Conservation (phyloP, 2,888 invertebrate species). For the Tridacna gigas region DNA sequence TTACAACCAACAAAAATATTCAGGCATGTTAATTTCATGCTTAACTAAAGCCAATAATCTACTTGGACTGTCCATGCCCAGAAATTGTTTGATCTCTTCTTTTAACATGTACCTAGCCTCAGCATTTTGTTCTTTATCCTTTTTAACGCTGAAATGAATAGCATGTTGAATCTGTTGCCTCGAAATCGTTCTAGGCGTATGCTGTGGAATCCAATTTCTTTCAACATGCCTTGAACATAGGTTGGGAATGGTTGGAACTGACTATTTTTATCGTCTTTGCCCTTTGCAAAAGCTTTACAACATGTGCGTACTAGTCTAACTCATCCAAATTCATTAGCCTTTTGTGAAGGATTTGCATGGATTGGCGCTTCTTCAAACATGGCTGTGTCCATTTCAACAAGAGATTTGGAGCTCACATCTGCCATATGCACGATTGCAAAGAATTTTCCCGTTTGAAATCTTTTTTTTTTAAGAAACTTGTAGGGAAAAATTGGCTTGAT, state of each 20-base stretch:
- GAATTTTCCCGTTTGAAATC: no score
- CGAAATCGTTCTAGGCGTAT: conserved; percentile 46
- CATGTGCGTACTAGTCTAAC: conserved; percentile 33
- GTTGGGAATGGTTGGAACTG: conserved; percentile 32
- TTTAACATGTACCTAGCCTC: conserved; percentile 32
- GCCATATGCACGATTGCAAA: conserved; percentile 22
- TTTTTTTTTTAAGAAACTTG: no score
- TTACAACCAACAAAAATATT: conserved; percentile 58
- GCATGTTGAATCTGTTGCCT: conserved; percentile 52
- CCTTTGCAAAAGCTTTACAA: conserved; percentile 39
- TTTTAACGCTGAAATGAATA: conserved; percentile 39
- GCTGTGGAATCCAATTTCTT: conserved; percentile 16
- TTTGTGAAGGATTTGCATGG: conserved; percentile 16
- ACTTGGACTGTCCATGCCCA: conserved; percentile 26
- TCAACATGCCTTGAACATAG: conserved; percentile 30
- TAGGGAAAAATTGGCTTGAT: no score
- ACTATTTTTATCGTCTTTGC: conserved; percentile 45
- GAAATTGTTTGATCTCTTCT: conserved; percentile 34
- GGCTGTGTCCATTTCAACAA: conserved; percentile 9
- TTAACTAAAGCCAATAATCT: conserved; percentile 33
- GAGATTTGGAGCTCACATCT: neutral
- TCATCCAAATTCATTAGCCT: conserved; percentile 29
- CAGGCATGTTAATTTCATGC: conserved; percentile 44
- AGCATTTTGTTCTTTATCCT: conserved; percentile 32
- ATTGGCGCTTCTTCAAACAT: conserved; percentile 27